Evolutionary conservation across 2,888 invertebrate genomes (phyloP).

Genomic region (Lycia hirtaria): DNA sequence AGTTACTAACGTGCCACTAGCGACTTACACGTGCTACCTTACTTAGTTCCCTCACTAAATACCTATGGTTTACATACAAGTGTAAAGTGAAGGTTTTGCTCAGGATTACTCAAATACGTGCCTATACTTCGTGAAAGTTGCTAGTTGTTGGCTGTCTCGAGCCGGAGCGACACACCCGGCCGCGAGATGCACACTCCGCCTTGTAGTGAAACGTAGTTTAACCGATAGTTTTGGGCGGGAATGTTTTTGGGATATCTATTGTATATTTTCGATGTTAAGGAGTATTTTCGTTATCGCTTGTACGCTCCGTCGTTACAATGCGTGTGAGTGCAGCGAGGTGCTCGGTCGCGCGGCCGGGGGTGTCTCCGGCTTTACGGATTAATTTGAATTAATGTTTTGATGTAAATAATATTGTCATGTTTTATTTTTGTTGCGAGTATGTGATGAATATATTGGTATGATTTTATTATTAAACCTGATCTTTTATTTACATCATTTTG

Average conservation of each 20-base stretch:
- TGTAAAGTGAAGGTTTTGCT: not conserved
- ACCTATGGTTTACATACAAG: no score
- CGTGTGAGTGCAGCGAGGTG: conserved; percentile 24
- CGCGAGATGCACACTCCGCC: conserved; percentile 28
- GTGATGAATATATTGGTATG: conserved; percentile 40
- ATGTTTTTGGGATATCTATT: conserved; percentile 8
- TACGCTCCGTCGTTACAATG: no score
- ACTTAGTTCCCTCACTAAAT: not conserved
- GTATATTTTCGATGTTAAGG: not conserved
- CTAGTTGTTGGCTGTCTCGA: conserved; percentile 4
- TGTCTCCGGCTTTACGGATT: conserved; percentile 34
- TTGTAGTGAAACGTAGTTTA: conserved; percentile 29
- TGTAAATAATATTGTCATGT: conserved; percentile 56
- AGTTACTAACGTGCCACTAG: conserved; percentile 10
- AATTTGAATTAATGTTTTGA: conserved; percentile 38
- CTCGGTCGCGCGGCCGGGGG: conserved; percentile 30
- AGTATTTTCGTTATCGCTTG: no score
- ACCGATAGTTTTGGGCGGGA: conserved; percentile 22
- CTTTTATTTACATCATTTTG: conserved; percentile 10
- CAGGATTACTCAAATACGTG: not conserved
- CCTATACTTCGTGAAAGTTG: conserved; percentile 13
- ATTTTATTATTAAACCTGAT: conserved; percentile 34
- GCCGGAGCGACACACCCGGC: conserved; percentile 28
- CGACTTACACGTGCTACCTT: conserved; percentile 1
- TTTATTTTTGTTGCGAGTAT: conserved; percentile 43